A percentile compares a stretch with the other conserved stretches of the same genome.
These are phyloP conservation scores for Lepidonotus clava DNA, from an alignment of 2,888 invertebrate species.

Conservation along the genomic window DNA sequence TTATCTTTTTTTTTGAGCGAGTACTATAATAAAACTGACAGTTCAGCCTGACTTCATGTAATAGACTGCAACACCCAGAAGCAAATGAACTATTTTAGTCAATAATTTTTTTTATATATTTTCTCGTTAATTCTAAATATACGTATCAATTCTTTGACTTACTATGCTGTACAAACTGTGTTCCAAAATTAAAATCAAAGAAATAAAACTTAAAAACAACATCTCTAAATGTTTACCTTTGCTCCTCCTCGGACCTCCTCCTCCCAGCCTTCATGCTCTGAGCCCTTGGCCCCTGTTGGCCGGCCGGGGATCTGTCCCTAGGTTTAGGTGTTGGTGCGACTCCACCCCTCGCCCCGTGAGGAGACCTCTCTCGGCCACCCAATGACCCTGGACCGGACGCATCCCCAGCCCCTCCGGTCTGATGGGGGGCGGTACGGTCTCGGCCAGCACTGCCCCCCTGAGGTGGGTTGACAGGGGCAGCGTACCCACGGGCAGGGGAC, in stretches of 20 bases:
- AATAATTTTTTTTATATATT: no score
- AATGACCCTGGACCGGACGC: background rate
- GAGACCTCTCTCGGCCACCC: background rate
- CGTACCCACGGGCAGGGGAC: slow-evolving; percentile 26
- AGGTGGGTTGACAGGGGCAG: slow-evolving; percentile 10
- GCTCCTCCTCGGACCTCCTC: background rate
- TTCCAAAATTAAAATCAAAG: no score
- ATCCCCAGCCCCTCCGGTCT: background rate
- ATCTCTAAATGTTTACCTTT: slow-evolving; percentile 6
- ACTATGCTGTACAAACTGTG: no score
- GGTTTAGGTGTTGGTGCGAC: slow-evolving; percentile 29
- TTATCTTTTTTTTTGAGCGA: no score
- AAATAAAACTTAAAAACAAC: no score
- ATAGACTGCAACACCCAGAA: no score
- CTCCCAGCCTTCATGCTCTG: background rate
- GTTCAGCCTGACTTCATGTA: no score
- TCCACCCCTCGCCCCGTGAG: background rate
- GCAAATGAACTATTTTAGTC: no score
- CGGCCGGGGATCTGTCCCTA: slow-evolving; percentile 3
- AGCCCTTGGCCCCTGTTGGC: background rate
- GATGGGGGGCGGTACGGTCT: background rate
- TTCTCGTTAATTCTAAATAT: no score
- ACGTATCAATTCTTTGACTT: no score
- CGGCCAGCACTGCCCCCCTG: background rate
- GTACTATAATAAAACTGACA: no score